phyloP scores from a whole-genome alignment of 2,888 invertebrate species.

The Drosophila crucigera region DNA sequence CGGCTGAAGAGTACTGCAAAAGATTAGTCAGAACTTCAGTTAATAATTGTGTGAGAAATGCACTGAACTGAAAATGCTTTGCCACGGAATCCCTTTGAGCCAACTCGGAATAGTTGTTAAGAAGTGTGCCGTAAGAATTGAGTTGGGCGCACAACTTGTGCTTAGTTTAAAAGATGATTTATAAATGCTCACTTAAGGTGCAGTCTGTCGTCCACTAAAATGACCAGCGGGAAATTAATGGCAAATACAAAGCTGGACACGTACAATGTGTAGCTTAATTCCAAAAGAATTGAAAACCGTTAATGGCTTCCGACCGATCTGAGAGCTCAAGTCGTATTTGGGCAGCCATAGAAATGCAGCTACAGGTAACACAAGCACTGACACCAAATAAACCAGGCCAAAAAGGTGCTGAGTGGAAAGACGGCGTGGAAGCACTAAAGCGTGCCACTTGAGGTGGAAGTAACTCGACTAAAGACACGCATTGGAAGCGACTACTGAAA shows the following conservation, averaged over 20 bases:
- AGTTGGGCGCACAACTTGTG: background rate
- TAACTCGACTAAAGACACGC: slow-evolving; percentile 28
- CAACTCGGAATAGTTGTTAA: slow-evolving; percentile 5
- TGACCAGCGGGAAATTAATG: background rate
- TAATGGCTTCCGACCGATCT: slow-evolving; percentile 4
- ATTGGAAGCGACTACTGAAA: slow-evolving; percentile 17
- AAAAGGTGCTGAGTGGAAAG: slow-evolving; percentile 42
- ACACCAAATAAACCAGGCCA: slow-evolving; percentile 66
- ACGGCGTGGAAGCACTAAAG: slow-evolving; percentile 4
- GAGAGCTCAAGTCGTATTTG: slow-evolving; percentile 15
- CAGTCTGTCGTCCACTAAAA: background rate
- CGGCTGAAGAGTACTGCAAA: slow-evolving; percentile 20
- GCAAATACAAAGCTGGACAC: background rate
- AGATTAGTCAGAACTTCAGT: slow-evolving; percentile 29
- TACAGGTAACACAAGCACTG: slow-evolving; percentile 53
- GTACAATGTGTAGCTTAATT: background rate
- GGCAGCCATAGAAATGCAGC: slow-evolving; percentile 54
- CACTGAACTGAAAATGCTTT: slow-evolving; percentile 21
- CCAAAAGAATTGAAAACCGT: slow-evolving; percentile 6
- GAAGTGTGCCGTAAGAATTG: background rate
- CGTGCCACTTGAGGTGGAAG: slow-evolving; percentile 29
- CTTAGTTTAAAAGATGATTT: background rate
- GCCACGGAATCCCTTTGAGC: slow-evolving; percentile 28
- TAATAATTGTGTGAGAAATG: slow-evolving; percentile 45
- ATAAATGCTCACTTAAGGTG: background rate